A percentile compares a stretch with the other conserved stretches of the same genome.
Conservation (phyloP, 2,888 invertebrate species). For the Cryptus viduatorius region DNA sequence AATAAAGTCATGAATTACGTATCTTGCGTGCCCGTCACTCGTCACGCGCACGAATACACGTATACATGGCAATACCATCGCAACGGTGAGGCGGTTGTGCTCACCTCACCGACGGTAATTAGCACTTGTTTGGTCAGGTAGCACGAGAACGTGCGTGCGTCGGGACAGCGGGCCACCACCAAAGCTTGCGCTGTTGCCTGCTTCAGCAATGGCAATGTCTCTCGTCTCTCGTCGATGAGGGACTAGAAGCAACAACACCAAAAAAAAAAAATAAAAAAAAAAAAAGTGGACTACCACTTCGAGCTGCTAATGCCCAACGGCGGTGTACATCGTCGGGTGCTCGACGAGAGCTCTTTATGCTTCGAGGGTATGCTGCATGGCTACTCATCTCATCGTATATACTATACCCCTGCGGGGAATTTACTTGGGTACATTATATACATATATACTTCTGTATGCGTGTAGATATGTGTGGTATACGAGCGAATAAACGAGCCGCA, state of each 20-base stretch:
- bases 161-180: constrained; percentile 63
- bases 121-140: constrained; percentile 72
- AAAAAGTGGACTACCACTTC: constrained; percentile 49
- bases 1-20: constrained; percentile 74
- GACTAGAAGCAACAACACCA: constrained; percentile 13
- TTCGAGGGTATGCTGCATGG: constrained; percentile 14
- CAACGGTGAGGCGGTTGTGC: constrained; percentile 28
- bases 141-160: constrained; percentile 69
- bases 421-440: not conserved
- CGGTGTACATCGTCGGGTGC: constrained; percentile 35
- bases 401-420: constrained; percentile 8
- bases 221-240: constrained; percentile 32
- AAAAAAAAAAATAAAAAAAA: constrained; percentile 8
- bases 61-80: constrained; percentile 10
- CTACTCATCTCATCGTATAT: constrained; percentile 26
- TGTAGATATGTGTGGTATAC: not conserved
- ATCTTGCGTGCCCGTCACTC: constrained; percentile 72
- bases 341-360: constrained; percentile 35
- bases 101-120: constrained; percentile 71
- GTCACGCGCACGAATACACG: constrained; percentile 63
- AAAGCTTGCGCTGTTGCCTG: constrained; percentile 51
- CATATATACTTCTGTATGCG: not conserved
- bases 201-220: constrained; percentile 48
- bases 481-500: constrained; percentile 27
- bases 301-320: constrained; percentile 53